Conservation (phyloP, 2,113 vertebrate genomes). For the Nanger granti region DNA sequence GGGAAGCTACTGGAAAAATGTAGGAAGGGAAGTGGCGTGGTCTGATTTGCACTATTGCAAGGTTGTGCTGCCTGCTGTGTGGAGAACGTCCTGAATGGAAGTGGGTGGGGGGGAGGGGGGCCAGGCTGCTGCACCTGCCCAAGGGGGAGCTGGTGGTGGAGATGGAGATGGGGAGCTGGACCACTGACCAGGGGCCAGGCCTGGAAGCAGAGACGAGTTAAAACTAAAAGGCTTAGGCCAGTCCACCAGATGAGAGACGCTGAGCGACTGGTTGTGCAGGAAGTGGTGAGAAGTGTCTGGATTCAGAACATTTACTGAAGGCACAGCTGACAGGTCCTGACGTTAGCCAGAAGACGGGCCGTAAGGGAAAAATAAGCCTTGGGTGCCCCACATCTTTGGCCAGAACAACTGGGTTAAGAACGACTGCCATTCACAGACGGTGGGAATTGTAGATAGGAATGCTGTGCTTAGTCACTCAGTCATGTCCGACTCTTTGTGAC, state of each 20-base stretch:
- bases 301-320: not conserved
- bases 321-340: not conserved
- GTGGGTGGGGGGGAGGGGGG: no score
- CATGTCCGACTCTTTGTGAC: not conserved
- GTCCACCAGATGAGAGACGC: not conserved
- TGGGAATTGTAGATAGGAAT: not conserved
- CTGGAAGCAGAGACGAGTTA: not conserved
- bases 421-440: not conserved
- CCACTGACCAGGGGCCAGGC: not conserved
- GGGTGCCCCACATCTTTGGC: not conserved
- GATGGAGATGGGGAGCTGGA: not conserved
- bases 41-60: not conserved
- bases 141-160: not conserved
- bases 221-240: not conserved
- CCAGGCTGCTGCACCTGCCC: not conserved
- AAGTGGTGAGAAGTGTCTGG: not conserved
- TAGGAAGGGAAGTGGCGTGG: not conserved
- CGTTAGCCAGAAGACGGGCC: not conserved
- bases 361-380: not conserved
- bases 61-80: accelerated
- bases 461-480: not conserved
- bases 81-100: not conserved
- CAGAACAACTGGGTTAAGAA: not conserved
- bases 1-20: not conserved
- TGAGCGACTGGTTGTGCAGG: not conserved